Evolutionary conservation across 2,797 vertebrate species (phyloP).

Genomic region (Antrozous pallidus): DNA sequence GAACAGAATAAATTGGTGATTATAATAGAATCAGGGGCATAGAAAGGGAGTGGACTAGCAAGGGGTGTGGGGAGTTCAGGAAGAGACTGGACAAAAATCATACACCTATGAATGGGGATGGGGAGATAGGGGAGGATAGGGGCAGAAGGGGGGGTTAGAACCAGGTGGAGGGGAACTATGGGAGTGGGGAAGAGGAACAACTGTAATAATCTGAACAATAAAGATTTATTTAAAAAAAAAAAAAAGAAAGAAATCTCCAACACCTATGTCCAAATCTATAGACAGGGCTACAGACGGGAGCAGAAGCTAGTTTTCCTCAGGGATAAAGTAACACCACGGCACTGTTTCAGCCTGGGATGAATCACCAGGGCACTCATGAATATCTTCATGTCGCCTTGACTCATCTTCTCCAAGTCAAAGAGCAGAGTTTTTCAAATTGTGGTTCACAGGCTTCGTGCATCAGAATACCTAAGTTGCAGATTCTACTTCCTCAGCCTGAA

Average conservation of each 20-base stretch:
- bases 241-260: neutral
- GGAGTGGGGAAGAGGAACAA: too few species aligned
- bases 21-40: too few species aligned
- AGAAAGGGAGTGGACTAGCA: too few species aligned
- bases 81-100: too few species aligned
- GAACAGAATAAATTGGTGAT: too few species aligned
- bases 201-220: too few species aligned
- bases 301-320: neutral
- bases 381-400: neutral
- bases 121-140: too few species aligned
- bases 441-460: neutral
- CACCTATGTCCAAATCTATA: neutral
- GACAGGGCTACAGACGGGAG: fast-evolving
- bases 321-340: neutral
- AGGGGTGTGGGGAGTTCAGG: too few species aligned
- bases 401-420: neutral
- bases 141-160: too few species aligned
- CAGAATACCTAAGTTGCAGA: neutral
- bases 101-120: too few species aligned
- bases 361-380: neutral
- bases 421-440: neutral
- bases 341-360: neutral
- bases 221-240: too few species aligned
- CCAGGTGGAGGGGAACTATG: too few species aligned
- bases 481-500: neutral